Percentiles rank a stretch among this genome's conserved stretches.
Conservation (phyloP, 2,888 invertebrate species). For the Agrochola macilenta region DNA sequence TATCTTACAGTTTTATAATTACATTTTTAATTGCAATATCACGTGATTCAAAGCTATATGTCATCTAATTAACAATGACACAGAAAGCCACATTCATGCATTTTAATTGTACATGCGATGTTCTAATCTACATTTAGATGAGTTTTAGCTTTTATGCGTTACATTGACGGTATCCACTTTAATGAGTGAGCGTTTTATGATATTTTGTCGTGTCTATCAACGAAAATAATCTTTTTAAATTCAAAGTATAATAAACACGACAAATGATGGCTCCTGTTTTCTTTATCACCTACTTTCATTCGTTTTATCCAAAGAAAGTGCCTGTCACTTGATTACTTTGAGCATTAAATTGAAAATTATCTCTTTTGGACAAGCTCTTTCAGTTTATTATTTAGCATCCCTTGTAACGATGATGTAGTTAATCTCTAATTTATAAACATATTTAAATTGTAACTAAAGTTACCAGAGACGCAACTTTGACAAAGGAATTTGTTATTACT, state of each 20-base stretch:
- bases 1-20: conserved; percentile 60
- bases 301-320: conserved; percentile 48
- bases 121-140: conserved; percentile 71
- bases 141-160: conserved; percentile 61
- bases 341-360: conserved; percentile 43
- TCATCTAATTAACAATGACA: conserved; percentile 68
- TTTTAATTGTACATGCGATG: conserved; percentile 72
- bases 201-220: conserved; percentile 47
- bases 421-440: conserved; percentile 25
- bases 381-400: conserved; percentile 45
- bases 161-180: conserved; percentile 58
- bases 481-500: conserved; percentile 62
- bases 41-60: conserved; percentile 56
- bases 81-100: conserved; percentile 75
- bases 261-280: conserved; percentile 43
- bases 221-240: conserved; percentile 31
- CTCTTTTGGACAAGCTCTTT: conserved; percentile 59
- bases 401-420: conserved; percentile 36
- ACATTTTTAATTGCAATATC: conserved; percentile 46
- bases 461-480: conserved; percentile 53
- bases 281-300: conserved; percentile 51
- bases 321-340: conserved; percentile 43
- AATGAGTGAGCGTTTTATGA: conserved; percentile 55
- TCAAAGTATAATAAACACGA: conserved; percentile 46
- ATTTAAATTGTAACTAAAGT: conserved; percentile 36